A percentile compares a stretch with the other conserved stretches of the same genome.
Conservation (phyloP, 30 jellyfish, hydroid and myxozoan genomes). For the Rhopilema esculentum region DNA sequence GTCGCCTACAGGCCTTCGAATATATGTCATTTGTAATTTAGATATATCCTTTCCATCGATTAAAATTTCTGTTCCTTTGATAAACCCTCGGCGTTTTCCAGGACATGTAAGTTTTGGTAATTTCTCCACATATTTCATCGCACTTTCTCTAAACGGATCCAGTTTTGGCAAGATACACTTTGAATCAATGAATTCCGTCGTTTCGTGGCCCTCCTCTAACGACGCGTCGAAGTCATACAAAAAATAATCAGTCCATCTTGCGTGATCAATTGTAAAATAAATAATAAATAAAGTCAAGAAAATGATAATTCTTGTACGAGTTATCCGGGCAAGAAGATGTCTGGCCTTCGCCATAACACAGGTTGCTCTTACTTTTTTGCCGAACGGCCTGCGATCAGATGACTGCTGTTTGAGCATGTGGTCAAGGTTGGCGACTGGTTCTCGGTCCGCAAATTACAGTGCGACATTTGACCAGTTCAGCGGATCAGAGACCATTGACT, state of each 20-base stretch:
- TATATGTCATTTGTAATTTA: conserved; percentile 10
- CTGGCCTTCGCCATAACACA: background rate
- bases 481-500: too few species aligned
- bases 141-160: conserved; percentile 34
- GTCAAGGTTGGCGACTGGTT: too few species aligned
- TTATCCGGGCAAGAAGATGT: background rate
- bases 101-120: conserved; percentile 16
- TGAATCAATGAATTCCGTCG: background rate
- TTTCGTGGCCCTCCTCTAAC: conserved; percentile 21
- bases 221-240: background rate
- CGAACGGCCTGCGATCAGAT: too few species aligned
- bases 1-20: conserved; percentile 31
- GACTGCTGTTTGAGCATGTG: too few species aligned
- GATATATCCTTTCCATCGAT: conserved; percentile 8
- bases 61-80: background rate
- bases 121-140: conserved; percentile 6
- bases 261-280: background rate
- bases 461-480: too few species aligned
- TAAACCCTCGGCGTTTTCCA: conserved; percentile 21
- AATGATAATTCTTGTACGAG: background rate
- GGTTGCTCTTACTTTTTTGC: too few species aligned
- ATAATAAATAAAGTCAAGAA: background rate
- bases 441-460: too few species aligned
- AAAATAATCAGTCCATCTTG: background rate
- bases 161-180: conserved; percentile 15